Evolutionary conservation across 2,888 invertebrate species (phyloP).

Genomic region (Drosophila peninsularis): DNA sequence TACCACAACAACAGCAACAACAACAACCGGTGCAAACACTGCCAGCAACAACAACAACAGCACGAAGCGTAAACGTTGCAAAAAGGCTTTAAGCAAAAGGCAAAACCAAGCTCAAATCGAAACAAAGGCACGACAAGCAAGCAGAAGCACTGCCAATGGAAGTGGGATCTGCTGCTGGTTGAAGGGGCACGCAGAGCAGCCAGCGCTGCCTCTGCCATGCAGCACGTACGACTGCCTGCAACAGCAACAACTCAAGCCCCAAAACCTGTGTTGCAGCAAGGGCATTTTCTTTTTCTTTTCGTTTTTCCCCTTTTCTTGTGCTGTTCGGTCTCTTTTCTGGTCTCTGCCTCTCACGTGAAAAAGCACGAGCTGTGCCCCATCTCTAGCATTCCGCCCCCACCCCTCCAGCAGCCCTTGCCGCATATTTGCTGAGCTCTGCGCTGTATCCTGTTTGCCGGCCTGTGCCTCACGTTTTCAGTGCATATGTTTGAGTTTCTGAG

Average conservation of each 20-base stretch:
- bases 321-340: not conserved
- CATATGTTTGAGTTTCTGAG: slow-evolving; percentile 64
- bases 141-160: slow-evolving; percentile 38
- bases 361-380: slow-evolving; percentile 25
- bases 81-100: slow-evolving; percentile 66
- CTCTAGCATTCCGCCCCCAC: slow-evolving; percentile 20
- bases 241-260: slow-evolving; percentile 14
- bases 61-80: slow-evolving; percentile 74
- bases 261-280: slow-evolving; percentile 42
- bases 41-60: slow-evolving; percentile 42
- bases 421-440: slow-evolving; percentile 20
- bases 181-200: slow-evolving; percentile 1
- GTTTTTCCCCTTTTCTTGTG: not conserved
- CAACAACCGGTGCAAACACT: slow-evolving; percentile 68
- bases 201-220: slow-evolving; percentile 9
- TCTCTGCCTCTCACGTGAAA: slow-evolving; percentile 7
- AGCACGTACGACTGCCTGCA: slow-evolving; percentile 28
- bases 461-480: slow-evolving; percentile 32
- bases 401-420: slow-evolving; percentile 5
- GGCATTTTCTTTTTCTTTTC: slow-evolving; percentile 6
- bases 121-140: slow-evolving; percentile 69
- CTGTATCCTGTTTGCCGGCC: slow-evolving; percentile 46
- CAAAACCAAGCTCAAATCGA: slow-evolving; percentile 63
- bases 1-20: slow-evolving; percentile 51
- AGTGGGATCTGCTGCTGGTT: slow-evolving; percentile 20